Conservation (phyloP, 2,113 vertebrate species). For the Astatoreochromis straeleni region DNA sequence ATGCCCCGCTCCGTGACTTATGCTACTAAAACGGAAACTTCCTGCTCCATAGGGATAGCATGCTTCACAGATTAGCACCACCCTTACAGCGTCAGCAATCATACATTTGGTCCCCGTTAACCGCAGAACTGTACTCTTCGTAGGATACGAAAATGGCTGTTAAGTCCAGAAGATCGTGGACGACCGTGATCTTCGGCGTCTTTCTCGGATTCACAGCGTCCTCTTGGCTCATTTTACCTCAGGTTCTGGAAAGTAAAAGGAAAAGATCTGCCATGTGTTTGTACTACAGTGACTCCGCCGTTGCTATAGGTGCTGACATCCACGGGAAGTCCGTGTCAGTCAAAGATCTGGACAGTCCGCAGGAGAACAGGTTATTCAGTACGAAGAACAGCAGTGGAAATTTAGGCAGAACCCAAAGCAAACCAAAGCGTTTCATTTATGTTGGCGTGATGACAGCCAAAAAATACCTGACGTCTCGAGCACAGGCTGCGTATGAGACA, state of each 20-base stretch:
- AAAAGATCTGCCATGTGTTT: conserved; percentile 2
- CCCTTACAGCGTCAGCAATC: conserved; percentile 18
- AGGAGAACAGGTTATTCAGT: neutral
- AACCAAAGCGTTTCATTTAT: conserved; percentile 19
- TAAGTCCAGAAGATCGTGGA: conserved; percentile 33
- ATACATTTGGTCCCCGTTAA: neutral
- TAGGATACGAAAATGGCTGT: conserved; percentile 1
- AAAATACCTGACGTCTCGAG: conserved; percentile 35
- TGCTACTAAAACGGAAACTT: neutral
- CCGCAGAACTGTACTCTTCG: neutral
- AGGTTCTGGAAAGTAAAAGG: conserved; percentile 22
- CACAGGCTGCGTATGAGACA: conserved; percentile 60
- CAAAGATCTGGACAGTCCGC: neutral
- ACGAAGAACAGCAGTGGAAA: neutral
- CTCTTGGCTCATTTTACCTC: conserved; percentile 43
- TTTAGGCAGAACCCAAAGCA: neutral
- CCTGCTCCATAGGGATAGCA: neutral
- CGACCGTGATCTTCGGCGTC: conserved; percentile 24
- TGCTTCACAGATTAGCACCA: conserved; percentile 25
- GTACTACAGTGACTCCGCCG: neutral
- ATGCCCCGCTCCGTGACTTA: rapidly evolving
- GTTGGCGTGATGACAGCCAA: conserved; percentile 54
- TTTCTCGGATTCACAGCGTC: conserved; percentile 43
- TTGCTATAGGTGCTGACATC: neutral
- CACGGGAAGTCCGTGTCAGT: neutral